phyloP scores from a whole-genome alignment of 2,888 invertebrate species.

The Dendrolimus pini region DNA sequence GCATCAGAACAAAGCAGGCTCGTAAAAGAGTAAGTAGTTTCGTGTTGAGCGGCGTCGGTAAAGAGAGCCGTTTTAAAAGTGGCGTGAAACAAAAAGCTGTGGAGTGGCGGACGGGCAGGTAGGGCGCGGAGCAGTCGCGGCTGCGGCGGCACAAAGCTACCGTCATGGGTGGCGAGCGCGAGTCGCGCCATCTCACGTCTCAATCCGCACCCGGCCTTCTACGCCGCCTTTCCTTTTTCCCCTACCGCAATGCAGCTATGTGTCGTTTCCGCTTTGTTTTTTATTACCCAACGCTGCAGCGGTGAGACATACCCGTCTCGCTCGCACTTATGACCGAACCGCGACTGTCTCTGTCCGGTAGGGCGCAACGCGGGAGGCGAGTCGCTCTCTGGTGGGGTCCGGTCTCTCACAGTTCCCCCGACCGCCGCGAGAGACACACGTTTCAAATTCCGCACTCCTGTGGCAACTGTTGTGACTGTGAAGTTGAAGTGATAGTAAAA shows the following conservation, averaged over 20 bases:
- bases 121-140: conserved; percentile 22
- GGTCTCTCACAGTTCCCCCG: conserved; percentile 65
- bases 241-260: conserved; percentile 75
- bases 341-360: conserved; percentile 43
- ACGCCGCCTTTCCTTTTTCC: conserved; percentile 73
- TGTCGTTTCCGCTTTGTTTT: conserved; percentile 76
- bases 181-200: conserved; percentile 75
- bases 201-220: conserved; percentile 73
- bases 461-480: conserved; percentile 59
- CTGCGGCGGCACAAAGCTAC: conserved; percentile 62
- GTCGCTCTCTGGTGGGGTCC: conserved; percentile 57
- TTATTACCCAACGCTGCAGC: conserved; percentile 68
- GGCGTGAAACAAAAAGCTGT: conserved; percentile 65
- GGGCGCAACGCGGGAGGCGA: conserved; percentile 43
- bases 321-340: conserved; percentile 54
- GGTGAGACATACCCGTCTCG: conserved; percentile 62
- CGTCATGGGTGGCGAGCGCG: conserved; percentile 76
- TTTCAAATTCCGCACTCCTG: conserved; percentile 40
- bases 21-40: conserved; percentile 67
- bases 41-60: conserved; percentile 51
- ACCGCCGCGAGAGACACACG: conserved; percentile 53
- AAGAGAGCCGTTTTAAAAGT: conserved; percentile 71
- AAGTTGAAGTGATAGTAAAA: conserved; percentile 55
- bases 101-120: conserved; percentile 27
- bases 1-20: conserved; percentile 56